Evolutionary conservation across 2,888 invertebrate genomes (phyloP), one percentile per base, ranked within the genome.

Genomic region (Agrochola lota): DNA sequence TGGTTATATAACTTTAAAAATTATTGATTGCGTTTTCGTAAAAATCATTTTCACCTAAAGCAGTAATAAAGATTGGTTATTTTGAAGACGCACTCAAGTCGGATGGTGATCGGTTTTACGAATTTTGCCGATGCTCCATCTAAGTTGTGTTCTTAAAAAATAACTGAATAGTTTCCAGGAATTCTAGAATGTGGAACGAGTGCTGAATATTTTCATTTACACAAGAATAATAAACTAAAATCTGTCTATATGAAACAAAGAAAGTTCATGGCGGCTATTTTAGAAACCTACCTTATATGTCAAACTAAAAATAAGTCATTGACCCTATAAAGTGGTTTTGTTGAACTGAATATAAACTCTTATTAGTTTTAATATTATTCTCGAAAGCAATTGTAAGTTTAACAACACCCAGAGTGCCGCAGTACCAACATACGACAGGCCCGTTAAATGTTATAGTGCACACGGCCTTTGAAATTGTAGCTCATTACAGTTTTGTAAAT

Each of bases 331-430:
- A 74, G n/a, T 35, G 35, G 43, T 57, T 63, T 46, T 57, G 30
- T 52, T 68, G n/a, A 55, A 55, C 12, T 15, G 17, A 30, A 17
- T 69, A 63, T n/a, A 71, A 74, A 74, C 67, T 67, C 35, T 40
- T 73, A 59, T 72, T 83, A 52, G 15, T 49, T 62, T 83, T 40
- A 79, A 59, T 46, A 30, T 71, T 49, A 71, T 63, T 74, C 57
- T 59, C 57, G 8, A 71, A 84, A 71, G 60, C 40, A 69, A 80
- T 84, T 80, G n/a, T 69, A 55, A 74, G 46, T 74, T 70, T 23
- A 71, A 70, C 49, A 66, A 17, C 23, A n/a, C 60, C 43, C 43
- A 26, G 17, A 62, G 35, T 35, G 23, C 2, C 35, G 17, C 6
- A 40, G 17, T 35, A 43, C 20, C 55, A 71, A 78, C 43, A 57